Percentiles rank a stretch among this genome's conserved stretches.
phyloP scores from a whole-genome alignment of 2,888 invertebrate genomes.

The Parascotia fuliginaria region DNA sequence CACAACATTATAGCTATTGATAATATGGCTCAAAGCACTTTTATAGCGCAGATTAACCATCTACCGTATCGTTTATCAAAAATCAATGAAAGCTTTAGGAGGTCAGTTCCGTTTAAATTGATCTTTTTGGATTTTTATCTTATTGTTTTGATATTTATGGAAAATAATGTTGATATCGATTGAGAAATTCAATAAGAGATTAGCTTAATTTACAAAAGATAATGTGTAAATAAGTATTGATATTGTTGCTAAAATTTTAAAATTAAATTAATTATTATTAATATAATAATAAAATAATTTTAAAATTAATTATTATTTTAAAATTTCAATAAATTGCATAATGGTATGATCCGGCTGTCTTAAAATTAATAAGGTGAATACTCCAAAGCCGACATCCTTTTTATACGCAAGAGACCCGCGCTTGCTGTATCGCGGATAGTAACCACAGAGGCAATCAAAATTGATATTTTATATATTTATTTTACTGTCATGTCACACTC shows the following conservation, averaged over 20 bases:
- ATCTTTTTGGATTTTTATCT: constrained; percentile 1
- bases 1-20: constrained; percentile 18
- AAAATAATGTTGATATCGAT: neutral
- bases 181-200: neutral
- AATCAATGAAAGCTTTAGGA: constrained; percentile 14
- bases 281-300: no score
- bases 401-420: no score
- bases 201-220: neutral
- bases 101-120: constrained; percentile 5
- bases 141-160: neutral
- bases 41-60: constrained; percentile 13
- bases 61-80: constrained; percentile 18
- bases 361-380: no score
- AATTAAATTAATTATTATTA: no score
- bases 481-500: no score
- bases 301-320: no score
- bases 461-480: neutral
- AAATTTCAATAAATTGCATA: no score
- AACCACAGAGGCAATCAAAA: no score
- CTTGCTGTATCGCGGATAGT: no score
- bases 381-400: no score
- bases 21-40: constrained; percentile 14
- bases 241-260: no score
- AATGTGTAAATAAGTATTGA: neutral
- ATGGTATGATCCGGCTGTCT: no score